Percentiles rank a stretch among this genome's conserved stretches.
phyloP scores from a whole-genome alignment of 2,113 vertebrate genomes.

The Rafetus swinhoei region DNA sequence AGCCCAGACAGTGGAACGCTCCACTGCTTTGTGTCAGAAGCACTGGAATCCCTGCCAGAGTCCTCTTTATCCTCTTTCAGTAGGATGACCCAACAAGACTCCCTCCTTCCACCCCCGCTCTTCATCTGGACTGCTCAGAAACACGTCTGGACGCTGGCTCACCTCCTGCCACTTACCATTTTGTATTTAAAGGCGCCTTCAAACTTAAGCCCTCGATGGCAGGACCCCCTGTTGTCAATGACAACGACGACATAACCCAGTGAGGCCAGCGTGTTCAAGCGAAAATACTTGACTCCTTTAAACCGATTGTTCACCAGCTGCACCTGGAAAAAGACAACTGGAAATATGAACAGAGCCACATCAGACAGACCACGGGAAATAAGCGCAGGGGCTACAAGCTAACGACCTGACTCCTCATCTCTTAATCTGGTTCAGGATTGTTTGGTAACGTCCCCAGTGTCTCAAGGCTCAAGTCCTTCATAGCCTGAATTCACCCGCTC shows the following conservation, averaged over 20 bases:
- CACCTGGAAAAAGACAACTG: constrained; percentile 73
- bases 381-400: not conserved
- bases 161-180: constrained; percentile 78
- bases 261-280: constrained; percentile 84
- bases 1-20: fast-evolving
- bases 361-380: not conserved
- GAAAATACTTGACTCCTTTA: constrained; percentile 87
- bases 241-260: constrained; percentile 85
- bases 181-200: constrained; percentile 88
- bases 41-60: not conserved
- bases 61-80: not conserved
- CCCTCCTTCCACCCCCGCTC: not conserved
- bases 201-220: constrained; percentile 85
- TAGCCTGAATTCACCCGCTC: not conserved
- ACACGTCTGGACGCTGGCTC: not conserved
- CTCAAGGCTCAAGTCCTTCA: not conserved
- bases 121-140: not conserved
- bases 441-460: not conserved
- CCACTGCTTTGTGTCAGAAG: not conserved
- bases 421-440: not conserved
- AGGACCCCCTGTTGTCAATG: constrained; percentile 86
- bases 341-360: not conserved
- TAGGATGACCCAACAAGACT: not conserved
- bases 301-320: constrained; percentile 87
- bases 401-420: not conserved